These are phyloP conservation scores for Drosophila hamatofila DNA, from an alignment of 2,888 invertebrate species.

Conservation along the genomic window DNA sequence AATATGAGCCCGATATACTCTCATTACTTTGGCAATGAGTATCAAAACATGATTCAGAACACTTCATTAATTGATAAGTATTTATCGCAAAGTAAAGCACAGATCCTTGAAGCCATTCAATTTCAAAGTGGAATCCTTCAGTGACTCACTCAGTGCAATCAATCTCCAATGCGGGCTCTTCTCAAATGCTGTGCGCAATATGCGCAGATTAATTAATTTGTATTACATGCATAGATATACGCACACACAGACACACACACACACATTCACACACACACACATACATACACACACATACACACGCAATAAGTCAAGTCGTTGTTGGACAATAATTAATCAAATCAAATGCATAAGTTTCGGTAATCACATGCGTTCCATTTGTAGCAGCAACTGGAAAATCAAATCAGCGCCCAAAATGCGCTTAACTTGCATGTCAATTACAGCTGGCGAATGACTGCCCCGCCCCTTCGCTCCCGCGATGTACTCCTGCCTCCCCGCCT, in stretches of 20 bases:
- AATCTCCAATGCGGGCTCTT: conserved; percentile 55
- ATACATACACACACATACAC: no score
- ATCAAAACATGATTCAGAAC: no score
- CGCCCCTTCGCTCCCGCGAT: background rate
- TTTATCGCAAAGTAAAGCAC: background rate
- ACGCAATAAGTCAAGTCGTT: conserved; percentile 41
- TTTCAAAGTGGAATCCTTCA: conserved; percentile 1
- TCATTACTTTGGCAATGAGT: background rate
- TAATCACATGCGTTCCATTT: conserved; percentile 73
- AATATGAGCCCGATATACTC: conserved; percentile 2
- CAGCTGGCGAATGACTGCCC: conserved; percentile 56
- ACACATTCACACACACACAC: conserved; percentile 7
- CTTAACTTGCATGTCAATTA: conserved; percentile 76
- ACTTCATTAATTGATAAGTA: conserved; percentile 21
- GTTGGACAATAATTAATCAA: conserved; percentile 73
- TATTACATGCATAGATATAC: conserved; percentile 61
- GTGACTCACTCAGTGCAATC: conserved; percentile 48
- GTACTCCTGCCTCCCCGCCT: background rate
- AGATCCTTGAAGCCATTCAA: background rate
- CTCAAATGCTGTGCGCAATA: conserved; percentile 60
- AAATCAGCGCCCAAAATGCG: conserved; percentile 74
- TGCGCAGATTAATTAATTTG: conserved; percentile 77
- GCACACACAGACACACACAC: conserved; percentile 7
- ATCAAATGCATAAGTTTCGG: conserved; percentile 75
- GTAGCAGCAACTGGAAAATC: conserved; percentile 62